Evolutionary conservation across 2,797 vertebrate genomes (phyloP).

Genomic region (Pangasius sanitwongsei): DNA sequence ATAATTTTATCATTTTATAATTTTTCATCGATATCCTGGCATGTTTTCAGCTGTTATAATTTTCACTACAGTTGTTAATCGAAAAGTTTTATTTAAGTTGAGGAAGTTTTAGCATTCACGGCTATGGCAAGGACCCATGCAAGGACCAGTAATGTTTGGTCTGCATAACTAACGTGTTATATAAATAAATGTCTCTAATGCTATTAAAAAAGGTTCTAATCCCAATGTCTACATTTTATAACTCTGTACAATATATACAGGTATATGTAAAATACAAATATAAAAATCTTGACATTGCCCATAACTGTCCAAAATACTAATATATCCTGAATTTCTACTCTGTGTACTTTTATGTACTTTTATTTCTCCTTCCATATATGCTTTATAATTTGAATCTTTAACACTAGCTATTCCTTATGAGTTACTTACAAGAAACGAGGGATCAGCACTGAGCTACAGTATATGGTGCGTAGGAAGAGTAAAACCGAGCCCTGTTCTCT

Average conservation of each 20-base stretch:
- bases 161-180: neutral
- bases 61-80: neutral
- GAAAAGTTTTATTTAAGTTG: neutral
- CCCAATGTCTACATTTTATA: neutral
- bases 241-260: neutral
- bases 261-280: neutral
- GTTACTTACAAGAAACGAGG: neutral
- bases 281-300: neutral
- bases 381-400: neutral
- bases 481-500: neutral
- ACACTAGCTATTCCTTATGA: neutral
- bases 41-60: neutral
- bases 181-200: neutral
- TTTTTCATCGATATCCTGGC: neutral
- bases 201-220: neutral
- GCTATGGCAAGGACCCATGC: too few relatives aligned
- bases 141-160: neutral
- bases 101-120: neutral
- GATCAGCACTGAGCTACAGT: neutral
- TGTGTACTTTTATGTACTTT: neutral
- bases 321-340: neutral
- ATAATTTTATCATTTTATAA: neutral
- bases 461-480: neutral
- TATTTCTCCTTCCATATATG: neutral
- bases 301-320: neutral